phyloP scores from a whole-genome alignment of 2,113 vertebrate species.

The Nothobranchius kuhntae region DNA sequence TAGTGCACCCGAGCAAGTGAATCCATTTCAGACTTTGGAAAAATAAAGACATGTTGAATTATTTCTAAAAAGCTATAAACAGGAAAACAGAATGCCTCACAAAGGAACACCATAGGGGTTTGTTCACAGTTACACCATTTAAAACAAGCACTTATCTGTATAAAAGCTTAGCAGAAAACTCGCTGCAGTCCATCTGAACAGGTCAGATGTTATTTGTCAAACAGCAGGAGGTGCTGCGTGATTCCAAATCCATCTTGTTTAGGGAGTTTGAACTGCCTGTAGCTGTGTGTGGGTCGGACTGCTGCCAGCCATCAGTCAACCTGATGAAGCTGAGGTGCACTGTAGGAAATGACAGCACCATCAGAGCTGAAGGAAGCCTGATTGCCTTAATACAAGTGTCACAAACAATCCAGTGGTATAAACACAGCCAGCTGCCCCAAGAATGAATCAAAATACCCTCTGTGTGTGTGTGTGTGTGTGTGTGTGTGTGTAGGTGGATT shows the following conservation, averaged over 20 bases:
- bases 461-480: constrained; percentile 9
- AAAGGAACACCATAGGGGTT: constrained; percentile 11
- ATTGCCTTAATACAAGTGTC: constrained; percentile 29
- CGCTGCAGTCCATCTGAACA: constrained; percentile 10
- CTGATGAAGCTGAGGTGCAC: constrained; percentile 24
- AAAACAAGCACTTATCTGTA: constrained; percentile 34
- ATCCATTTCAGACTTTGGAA: constrained; percentile 2
- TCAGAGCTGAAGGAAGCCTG: constrained; percentile 27
- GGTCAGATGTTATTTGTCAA: constrained; percentile 35
- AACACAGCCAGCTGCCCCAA: constrained; percentile 12
- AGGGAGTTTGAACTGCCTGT: constrained; percentile 12
- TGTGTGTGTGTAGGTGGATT: constrained; percentile 9
- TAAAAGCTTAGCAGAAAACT: constrained; percentile 17
- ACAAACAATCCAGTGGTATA: constrained; percentile 15
- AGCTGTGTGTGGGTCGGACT: constrained; percentile 24
- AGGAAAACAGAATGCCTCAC: not conserved
- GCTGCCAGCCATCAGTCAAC: constrained; percentile 38
- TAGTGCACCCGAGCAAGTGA: constrained; percentile 6
- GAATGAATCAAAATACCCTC: constrained; percentile 3
- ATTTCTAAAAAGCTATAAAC: constrained; percentile 12
- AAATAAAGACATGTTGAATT: constrained; percentile 4
- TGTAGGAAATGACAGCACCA: constrained; percentile 27
- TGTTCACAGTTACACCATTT: constrained; percentile 17
- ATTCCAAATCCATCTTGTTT: constrained; percentile 45
- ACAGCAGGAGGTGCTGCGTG: constrained; percentile 74